Conservation (phyloP, 53 echinoderm and acorn worm species). For the Zoroaster sp. region DNA sequence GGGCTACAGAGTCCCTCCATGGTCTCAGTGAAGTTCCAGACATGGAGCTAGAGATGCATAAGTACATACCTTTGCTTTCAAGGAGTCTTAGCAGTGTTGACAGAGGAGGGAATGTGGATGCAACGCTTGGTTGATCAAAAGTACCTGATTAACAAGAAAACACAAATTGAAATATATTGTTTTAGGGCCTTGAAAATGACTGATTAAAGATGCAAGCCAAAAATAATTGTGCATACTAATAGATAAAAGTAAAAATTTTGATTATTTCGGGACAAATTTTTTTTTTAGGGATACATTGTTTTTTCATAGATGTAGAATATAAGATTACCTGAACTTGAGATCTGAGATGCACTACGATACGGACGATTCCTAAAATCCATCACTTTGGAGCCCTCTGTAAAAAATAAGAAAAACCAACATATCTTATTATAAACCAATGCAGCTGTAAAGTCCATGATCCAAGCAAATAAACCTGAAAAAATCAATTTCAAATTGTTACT, state of each 20-base stretch:
- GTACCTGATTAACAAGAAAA: background rate
- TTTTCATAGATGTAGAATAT: no score
- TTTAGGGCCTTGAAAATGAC: background rate
- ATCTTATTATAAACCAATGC: background rate
- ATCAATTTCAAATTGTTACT: no score
- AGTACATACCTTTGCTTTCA: constrained; percentile 56
- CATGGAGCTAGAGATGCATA: no score
- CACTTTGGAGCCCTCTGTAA: background rate
- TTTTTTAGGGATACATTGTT: no score
- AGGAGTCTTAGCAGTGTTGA: constrained; percentile 54
- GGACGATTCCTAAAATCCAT: background rate
- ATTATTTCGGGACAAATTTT: no score
- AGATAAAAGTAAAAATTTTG: background rate
- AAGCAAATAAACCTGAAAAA: no score
- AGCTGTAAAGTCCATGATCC: background rate
- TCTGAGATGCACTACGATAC: constrained; percentile 4
- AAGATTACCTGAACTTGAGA: background rate
- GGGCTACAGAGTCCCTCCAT: no score
- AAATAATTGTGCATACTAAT: no score
- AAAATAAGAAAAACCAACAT: background rate
- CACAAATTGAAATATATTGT: background rate
- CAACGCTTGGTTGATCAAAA: background rate
- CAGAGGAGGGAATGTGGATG: constrained; percentile 62
- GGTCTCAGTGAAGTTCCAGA: no score
- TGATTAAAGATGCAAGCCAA: background rate